These are phyloP conservation scores for Lasiurus borealis DNA, from an alignment of 2,113 vertebrate genomes.

Conservation along the genomic window DNA sequence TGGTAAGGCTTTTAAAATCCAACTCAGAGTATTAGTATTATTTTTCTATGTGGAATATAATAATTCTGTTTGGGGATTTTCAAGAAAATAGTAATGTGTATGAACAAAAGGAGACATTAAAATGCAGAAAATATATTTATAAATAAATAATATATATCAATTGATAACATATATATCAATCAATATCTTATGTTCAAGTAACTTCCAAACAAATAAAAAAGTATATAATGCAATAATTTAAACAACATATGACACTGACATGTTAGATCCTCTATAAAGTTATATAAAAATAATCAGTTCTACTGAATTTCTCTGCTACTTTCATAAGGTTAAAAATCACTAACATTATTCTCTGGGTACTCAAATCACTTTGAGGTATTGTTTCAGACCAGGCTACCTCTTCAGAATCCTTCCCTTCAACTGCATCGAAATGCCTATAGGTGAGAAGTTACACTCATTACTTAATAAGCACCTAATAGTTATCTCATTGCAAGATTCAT, in stretches of 20 bases:
- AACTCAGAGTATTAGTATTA: background rate
- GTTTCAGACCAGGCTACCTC: background rate
- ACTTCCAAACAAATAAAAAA: slow-evolving; percentile 33
- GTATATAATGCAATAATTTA: background rate
- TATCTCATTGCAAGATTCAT: background rate
- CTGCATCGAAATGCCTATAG: background rate
- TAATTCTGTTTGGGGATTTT: background rate
- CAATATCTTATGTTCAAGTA: background rate
- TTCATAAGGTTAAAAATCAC: background rate
- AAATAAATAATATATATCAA: background rate
- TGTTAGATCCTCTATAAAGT: background rate
- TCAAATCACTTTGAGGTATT: background rate
- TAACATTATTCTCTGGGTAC: background rate
- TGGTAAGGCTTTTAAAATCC: background rate
- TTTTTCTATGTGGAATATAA: slow-evolving; percentile 22
- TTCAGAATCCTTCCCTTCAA: background rate
- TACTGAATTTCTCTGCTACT: background rate
- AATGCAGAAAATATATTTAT: slow-evolving; percentile 28
- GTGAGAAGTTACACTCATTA: background rate
- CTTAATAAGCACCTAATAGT: background rate
- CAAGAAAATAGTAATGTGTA: background rate
- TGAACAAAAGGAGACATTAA: background rate
- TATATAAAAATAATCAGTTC: background rate
- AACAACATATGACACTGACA: background rate
- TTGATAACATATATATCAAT: background rate